phyloP scores from a whole-genome alignment of 2,888 invertebrate species.

The Drosophila nr. perissopoda region DNA sequence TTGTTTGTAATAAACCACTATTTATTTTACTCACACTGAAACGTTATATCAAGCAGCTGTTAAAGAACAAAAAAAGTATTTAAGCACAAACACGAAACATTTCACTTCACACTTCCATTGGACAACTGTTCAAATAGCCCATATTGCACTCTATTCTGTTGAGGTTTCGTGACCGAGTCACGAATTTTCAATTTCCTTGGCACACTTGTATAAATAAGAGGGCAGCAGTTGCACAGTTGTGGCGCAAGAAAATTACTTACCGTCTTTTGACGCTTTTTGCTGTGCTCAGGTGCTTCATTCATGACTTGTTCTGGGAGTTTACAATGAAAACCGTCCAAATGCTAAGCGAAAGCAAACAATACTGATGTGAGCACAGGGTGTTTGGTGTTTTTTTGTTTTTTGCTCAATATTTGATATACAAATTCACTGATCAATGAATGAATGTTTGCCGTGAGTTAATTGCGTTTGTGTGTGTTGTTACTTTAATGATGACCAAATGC shows the following conservation, averaged over 20 bases:
- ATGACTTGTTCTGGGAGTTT: conserved; percentile 43
- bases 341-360: conserved; percentile 54
- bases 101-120: conserved; percentile 5
- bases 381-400: conserved; percentile 2
- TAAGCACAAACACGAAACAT: neutral
- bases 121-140: conserved; percentile 62
- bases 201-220: conserved; percentile 68
- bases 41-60: conserved; percentile 14
- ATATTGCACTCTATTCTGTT: conserved; percentile 5
- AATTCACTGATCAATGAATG: conserved; percentile 57
- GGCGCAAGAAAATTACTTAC: conserved; percentile 56
- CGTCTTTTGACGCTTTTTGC: conserved; percentile 81
- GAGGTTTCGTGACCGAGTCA: conserved; percentile 25
- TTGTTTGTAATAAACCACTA: neutral
- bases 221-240: conserved; percentile 1
- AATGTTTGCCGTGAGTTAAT: conserved; percentile 26
- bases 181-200: conserved; percentile 31
- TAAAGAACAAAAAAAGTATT: neutral
- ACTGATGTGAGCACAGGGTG: conserved; percentile 49
- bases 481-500: neutral
- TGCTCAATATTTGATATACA: conserved; percentile 6
- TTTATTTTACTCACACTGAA: neutral
- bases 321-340: conserved; percentile 43
- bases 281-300: conserved; percentile 79
- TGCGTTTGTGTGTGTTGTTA: neutral